Conservation (phyloP, 2,797 vertebrate genomes). For the Tadarida brasiliensis region DNA sequence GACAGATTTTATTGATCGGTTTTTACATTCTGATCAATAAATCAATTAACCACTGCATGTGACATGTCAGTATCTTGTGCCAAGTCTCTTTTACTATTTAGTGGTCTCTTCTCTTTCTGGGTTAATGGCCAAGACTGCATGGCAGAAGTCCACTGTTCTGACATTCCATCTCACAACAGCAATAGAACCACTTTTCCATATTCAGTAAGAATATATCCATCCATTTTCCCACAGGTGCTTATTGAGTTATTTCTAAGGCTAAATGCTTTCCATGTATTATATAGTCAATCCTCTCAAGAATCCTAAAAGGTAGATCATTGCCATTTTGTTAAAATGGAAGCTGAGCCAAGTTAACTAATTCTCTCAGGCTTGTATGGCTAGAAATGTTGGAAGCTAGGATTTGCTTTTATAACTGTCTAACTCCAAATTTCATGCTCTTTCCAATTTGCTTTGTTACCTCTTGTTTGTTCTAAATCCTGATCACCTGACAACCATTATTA, state of each 20-base stretch:
- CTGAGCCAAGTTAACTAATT: not conserved
- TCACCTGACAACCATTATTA: not conserved
- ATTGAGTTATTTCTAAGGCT: not conserved
- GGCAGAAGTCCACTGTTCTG: not conserved
- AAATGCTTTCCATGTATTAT: not conserved
- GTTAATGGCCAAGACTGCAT: not conserved
- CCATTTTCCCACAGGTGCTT: not conserved
- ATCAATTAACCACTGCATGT: not conserved
- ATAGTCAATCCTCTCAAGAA: not conserved
- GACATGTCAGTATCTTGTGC: conserved; percentile 11
- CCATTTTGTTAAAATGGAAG: not conserved
- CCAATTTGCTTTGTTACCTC: not conserved
- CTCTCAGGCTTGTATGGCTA: not conserved
- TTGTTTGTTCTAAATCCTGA: not conserved
- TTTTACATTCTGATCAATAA: conserved; percentile 15
- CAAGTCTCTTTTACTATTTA: not conserved
- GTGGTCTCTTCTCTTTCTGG: not conserved
- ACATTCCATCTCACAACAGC: not conserved
- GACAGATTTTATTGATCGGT: not conserved
- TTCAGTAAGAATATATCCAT: not conserved
- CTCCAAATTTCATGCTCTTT: not conserved
- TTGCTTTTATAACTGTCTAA: not conserved
- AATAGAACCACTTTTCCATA: not conserved
- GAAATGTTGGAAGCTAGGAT: not conserved
- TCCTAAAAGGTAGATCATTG: not conserved